Conservation (phyloP, 2,113 vertebrate genomes). For the Anoura caudifer region DNA sequence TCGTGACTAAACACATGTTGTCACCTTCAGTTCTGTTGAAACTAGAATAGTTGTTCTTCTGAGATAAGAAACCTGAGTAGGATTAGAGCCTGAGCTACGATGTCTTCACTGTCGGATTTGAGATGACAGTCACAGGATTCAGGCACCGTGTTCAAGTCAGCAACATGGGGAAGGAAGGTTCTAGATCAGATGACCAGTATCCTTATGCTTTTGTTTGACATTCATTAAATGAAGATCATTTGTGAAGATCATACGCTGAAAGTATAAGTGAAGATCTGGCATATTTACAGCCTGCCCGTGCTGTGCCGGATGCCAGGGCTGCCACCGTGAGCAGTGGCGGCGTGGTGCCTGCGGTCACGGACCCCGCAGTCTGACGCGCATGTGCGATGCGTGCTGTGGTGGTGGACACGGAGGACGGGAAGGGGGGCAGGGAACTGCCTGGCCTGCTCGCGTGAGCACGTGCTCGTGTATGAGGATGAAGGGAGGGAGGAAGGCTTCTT, state of each 20-base stretch:
- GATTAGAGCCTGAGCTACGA: not conserved
- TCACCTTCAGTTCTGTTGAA: not conserved
- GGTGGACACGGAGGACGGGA: not conserved
- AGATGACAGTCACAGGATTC: not conserved
- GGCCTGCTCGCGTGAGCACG: not conserved
- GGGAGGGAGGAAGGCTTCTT: not conserved
- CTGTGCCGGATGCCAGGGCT: not conserved
- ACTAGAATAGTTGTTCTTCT: slow-evolving; percentile 13
- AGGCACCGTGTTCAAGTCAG: not conserved
- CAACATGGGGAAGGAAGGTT: not conserved
- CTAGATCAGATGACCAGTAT: not conserved
- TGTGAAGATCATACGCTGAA: too few species aligned
- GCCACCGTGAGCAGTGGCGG: not conserved
- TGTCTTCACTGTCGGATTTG: not conserved
- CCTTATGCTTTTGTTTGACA: not conserved
- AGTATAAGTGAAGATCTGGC: too few species aligned
- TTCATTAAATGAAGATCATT: not conserved
- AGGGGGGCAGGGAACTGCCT: not conserved
- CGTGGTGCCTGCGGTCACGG: not conserved
- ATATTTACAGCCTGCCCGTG: not conserved
- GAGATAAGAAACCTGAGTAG: not conserved
- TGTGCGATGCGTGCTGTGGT: not conserved
- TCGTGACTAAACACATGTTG: not conserved
- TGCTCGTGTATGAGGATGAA: not conserved
- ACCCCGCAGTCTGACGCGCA: not conserved